A percentile compares a stretch with the other conserved stretches of the same genome.
Conservation (phyloP, 2,888 invertebrate genomes). For the Catocala sponsa region DNA sequence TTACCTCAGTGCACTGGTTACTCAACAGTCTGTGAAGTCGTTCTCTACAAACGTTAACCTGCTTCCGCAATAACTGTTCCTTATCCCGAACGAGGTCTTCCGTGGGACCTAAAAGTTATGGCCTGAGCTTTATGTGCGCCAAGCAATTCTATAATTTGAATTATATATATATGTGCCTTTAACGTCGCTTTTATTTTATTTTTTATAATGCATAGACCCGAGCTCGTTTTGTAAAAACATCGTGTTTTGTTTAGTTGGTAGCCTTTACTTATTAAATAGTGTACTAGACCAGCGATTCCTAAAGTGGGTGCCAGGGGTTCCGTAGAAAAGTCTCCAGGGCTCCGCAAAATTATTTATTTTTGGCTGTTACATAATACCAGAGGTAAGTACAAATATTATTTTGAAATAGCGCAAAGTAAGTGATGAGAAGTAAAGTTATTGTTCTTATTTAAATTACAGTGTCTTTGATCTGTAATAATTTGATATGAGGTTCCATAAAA, state of each 20-base stretch:
- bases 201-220: background rate
- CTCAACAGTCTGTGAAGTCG: slow-evolving; percentile 73
- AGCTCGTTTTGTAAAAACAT: background rate
- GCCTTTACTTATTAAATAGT: no score
- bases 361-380: no score
- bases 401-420: no score
- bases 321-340: no score
- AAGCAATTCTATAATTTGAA: slow-evolving; percentile 33
- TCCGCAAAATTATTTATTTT: no score
- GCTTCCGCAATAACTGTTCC: slow-evolving; percentile 67
- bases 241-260: background rate
- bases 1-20: slow-evolving; percentile 53
- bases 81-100: slow-evolving; percentile 53
- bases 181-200: background rate
- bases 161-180: slow-evolving; percentile 17
- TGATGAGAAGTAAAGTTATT: no score
- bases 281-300: no score
- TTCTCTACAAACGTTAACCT: slow-evolving; percentile 75
- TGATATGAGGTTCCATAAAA: no score
- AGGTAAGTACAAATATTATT: no score
- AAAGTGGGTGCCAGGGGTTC: no score
- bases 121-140: slow-evolving; percentile 25
- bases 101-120: slow-evolving; percentile 51
- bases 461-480: no score
- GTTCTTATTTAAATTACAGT: no score